Evolutionary conservation across 2,888 invertebrate species (phyloP).

Genomic region (Agrotis clavis): DNA sequence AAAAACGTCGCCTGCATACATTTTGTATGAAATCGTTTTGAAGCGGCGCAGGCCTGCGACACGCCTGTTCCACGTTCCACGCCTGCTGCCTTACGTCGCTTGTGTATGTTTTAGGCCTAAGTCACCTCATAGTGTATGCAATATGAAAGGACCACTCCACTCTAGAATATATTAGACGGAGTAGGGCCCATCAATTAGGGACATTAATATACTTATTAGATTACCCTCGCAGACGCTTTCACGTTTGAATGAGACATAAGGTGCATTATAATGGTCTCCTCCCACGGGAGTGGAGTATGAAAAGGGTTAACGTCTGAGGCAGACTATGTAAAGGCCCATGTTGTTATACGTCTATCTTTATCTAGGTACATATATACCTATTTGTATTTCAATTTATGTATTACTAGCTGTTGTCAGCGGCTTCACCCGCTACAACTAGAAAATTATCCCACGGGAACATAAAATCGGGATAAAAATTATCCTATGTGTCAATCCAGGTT

Average conservation of each 20-base stretch:
- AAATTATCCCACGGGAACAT: no score
- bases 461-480: no score
- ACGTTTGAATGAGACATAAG: conserved; percentile 36
- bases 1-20: no score
- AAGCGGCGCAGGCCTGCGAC: no score
- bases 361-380: not conserved
- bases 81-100: no score
- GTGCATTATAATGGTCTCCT: conserved; percentile 40
- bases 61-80: no score
- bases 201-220: conserved; percentile 64
- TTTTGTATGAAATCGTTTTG: no score
- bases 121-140: not conserved
- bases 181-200: conserved; percentile 52
- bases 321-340: not conserved
- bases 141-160: conserved; percentile 12
- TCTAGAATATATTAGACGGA: conserved; percentile 48
- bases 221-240: conserved; percentile 54
- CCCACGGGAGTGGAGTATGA: conserved; percentile 46
- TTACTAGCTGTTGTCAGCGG: no score
- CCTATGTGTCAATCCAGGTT: no score
- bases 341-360: not conserved
- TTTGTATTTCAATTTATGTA: no score
- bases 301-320: conserved; percentile 41
- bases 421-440: no score
- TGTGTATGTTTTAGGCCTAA: no score